Base-by-base conservation (phyloP, 2,888 invertebrate species). In the Dexiosoma caninum region DNA sequence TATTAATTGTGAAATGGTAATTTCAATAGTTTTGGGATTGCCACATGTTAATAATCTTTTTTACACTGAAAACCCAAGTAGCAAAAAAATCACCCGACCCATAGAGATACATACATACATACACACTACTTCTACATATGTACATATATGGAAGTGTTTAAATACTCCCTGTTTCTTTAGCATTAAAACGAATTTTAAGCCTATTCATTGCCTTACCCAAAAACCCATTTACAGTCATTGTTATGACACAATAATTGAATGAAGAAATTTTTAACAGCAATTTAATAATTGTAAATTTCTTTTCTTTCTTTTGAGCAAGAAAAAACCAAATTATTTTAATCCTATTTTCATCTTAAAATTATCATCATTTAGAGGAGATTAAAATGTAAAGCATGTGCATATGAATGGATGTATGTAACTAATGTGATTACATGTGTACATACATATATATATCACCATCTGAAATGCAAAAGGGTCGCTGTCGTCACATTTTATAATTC, bases 331-430 rank as follows among this genome's bases (percentile, higher is more conserved):
- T 30, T 55, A 40, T 67, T 30, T 51, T 77, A 78, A 78, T 71
- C 70, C 64, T 57, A 71, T 78, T 78, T 78, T 78, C 77, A 49
- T 78, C 32, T 64, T 71, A 64, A 78, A 77, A 64, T 70, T 62
- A 70, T 77, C 6, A 64, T n/a, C 55, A 27, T 57, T 77, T 77
- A 70, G 53, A 21, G 19, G 62, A 49, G 40, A 71, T 57, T 59
- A 64, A 14, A 42, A 46, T 55, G 16, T 60, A 14, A 49, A 40
- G 42, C 21, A 23, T 53, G 10, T 12, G 8, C 12, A 55, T 19
- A 19, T 6, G 16, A 1, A 3, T 42, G 14, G n/a, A n/a, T n/a
- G n/a, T n/a, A n/a, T n/a, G n/a, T n/a, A n/a, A n/a, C n/a, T n/a
- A n/a, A n/a, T 27, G 21, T 46, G 27, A 3, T 5, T 6, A 27